These are phyloP conservation scores for Melospiza georgiana DNA, from an alignment of 2,113 vertebrate species.

Conservation along the genomic window DNA sequence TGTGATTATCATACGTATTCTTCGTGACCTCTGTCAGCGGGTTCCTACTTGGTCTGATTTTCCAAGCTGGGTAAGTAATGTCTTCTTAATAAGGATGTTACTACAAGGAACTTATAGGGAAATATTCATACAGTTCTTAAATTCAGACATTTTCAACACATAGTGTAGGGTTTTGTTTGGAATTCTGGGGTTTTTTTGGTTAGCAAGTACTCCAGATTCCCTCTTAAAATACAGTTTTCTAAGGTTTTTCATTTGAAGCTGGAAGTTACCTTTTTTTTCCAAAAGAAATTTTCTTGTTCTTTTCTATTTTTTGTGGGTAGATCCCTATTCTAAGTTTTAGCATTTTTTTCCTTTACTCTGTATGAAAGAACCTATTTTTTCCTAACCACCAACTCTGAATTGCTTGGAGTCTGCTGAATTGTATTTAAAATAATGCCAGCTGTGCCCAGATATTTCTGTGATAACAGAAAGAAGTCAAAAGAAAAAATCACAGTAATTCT, in stretches of 20 bases:
- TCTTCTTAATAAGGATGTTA: not conserved
- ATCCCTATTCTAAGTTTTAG: not conserved
- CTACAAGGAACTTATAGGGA: not conserved
- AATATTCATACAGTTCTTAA: not conserved
- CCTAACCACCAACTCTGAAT: not conserved
- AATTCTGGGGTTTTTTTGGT: fast-evolving
- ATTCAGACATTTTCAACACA: not conserved
- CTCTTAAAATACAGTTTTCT: not conserved
- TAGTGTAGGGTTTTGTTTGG: not conserved
- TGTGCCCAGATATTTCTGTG: not conserved
- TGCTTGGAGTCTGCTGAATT: not conserved
- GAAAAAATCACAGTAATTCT: not conserved
- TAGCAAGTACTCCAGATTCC: not conserved
- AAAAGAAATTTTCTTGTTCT: not conserved
- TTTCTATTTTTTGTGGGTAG: not conserved
- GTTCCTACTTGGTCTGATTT: slow-evolving; percentile 97
- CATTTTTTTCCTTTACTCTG: not conserved
- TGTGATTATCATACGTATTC: slow-evolving; percentile 97
- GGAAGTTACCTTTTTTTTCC: not conserved
- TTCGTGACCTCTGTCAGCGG: slow-evolving; percentile 95
- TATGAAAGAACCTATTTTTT: not conserved
- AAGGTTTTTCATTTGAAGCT: not conserved
- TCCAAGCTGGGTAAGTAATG: slow-evolving; percentile 93
- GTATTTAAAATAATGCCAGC: not conserved
- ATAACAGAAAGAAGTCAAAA: not conserved